Evolutionary conservation across 1,140 invertebrate species (phyloP).

Genomic region (Mactra quadrangularis): DNA sequence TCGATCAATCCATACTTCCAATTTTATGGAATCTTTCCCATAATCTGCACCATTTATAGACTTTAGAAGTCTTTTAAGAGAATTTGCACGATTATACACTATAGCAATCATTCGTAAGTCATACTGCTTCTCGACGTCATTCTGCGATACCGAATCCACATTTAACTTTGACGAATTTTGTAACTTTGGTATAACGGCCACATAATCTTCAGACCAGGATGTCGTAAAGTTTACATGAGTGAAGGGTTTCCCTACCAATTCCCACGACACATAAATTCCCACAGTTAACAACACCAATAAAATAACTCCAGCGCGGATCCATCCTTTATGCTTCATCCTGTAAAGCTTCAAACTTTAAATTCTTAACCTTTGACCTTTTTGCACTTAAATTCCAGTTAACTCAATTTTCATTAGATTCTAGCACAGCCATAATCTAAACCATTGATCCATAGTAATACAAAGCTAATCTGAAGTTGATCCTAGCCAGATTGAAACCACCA

Average conservation of each 20-base stretch:
- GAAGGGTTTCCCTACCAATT: background rate
- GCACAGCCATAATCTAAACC: background rate
- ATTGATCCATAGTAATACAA: too few relatives aligned
- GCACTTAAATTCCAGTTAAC: background rate
- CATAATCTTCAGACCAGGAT: background rate
- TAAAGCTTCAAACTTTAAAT: background rate
- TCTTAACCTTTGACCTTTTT: background rate
- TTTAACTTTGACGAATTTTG: background rate
- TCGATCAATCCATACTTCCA: conserved; percentile 72
- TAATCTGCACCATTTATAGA: conserved; percentile 66
- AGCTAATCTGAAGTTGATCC: too few relatives aligned
- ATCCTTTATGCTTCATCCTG: background rate
- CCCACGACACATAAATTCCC: background rate
- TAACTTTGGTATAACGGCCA: background rate
- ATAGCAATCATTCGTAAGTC: conserved; percentile 62
- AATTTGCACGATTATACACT: conserved; percentile 62
- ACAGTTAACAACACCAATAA: background rate
- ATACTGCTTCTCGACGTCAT: conserved; percentile 12
- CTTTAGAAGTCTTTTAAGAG: conserved; percentile 57
- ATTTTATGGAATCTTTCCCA: conserved; percentile 48
- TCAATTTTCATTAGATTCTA: background rate
- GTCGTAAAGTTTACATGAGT: conserved; percentile 1
- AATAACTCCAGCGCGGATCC: background rate
- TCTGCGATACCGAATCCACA: background rate
- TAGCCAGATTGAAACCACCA: too few relatives aligned